phyloP scores from a whole-genome alignment of 2,113 vertebrate species.

The Sturnira hondurensis region DNA sequence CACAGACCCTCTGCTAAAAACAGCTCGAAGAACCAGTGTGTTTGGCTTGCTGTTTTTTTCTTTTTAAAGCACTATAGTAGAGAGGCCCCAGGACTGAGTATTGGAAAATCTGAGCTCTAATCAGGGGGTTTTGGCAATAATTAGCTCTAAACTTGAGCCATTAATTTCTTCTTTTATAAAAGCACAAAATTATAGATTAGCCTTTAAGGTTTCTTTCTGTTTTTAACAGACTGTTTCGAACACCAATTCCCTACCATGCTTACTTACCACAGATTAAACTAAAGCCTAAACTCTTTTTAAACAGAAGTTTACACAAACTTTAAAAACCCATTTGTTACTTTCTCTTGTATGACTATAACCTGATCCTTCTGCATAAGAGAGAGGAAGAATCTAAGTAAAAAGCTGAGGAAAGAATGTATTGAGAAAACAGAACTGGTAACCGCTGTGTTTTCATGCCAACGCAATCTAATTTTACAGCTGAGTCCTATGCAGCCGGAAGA shows the following conservation, averaged over 20 bases:
- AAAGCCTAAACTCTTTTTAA: neutral
- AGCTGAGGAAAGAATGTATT: neutral
- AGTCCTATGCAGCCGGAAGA: constrained; percentile 59
- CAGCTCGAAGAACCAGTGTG: neutral
- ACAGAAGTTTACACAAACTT: neutral
- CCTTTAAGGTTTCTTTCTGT: neutral
- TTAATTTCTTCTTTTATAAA: constrained; percentile 21
- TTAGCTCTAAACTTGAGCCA: neutral
- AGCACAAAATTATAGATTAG: neutral
- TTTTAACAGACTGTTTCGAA: neutral
- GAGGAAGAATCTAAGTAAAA: neutral
- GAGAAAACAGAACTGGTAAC: neutral
- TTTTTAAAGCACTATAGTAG: neutral
- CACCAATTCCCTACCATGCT: neutral
- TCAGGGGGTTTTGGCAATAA: neutral
- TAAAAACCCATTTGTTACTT: neutral
- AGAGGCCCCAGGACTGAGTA: neutral
- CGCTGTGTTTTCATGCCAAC: constrained; percentile 46
- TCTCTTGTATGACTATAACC: neutral
- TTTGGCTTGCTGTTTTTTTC: neutral
- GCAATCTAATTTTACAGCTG: constrained; percentile 67
- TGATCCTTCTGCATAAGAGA: neutral
- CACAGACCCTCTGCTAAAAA: neutral
- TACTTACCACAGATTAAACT: neutral
- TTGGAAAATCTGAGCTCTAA: neutral